Evolutionary conservation across 2,797 vertebrate species (phyloP).

Genomic region (Todus mexicanus): DNA sequence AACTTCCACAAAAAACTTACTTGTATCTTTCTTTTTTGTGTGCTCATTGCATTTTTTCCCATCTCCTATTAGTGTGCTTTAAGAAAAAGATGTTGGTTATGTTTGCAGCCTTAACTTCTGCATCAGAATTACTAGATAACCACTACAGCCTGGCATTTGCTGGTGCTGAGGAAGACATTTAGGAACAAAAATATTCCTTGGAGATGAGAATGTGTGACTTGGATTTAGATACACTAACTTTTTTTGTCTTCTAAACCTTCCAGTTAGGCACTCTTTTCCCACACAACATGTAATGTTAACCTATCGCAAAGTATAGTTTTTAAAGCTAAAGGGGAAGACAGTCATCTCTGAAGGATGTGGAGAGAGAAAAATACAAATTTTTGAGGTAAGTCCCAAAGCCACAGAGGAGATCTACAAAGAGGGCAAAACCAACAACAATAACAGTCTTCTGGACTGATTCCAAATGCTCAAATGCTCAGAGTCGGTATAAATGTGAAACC

Average conservation of each 20-base stretch:
- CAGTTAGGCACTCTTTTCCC: neutral
- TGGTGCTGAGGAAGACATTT: neutral
- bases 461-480: neutral
- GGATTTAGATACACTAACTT: neutral
- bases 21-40: neutral
- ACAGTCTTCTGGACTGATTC: neutral
- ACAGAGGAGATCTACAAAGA: neutral
- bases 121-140: neutral
- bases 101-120: neutral
- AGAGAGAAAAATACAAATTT: neutral
- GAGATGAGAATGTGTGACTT: neutral
- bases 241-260: slow-evolving; percentile 5
- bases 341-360: neutral
- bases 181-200: neutral
- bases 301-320: slow-evolving; percentile 11
- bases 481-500: neutral
- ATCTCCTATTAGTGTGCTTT: neutral
- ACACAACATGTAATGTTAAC: neutral
- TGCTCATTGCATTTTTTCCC: no score
- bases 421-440: neutral
- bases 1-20: neutral
- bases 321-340: neutral
- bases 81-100: neutral
- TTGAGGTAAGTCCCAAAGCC: neutral
- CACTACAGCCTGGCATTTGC: neutral